Conservation (phyloP, 2,113 vertebrate genomes). For the Symphodus melops region DNA sequence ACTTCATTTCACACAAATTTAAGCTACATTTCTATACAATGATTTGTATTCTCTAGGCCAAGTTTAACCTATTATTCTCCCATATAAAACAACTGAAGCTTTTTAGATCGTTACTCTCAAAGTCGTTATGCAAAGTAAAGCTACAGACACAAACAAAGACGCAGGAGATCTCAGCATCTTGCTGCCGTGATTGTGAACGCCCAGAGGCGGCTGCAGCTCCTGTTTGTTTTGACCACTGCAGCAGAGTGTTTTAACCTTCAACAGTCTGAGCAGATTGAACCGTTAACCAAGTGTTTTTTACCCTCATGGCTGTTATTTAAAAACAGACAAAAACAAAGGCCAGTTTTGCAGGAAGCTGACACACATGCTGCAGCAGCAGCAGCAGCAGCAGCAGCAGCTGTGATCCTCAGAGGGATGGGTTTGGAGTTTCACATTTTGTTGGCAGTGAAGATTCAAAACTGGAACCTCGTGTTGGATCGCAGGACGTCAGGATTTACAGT, state of each 20-base stretch:
- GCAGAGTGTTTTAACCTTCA: conserved; percentile 68
- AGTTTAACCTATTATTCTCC: too few species aligned
- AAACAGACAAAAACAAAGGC: conserved; percentile 5
- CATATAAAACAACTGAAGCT: too few species aligned
- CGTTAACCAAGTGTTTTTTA: conserved; percentile 53
- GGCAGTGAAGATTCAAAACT: neutral
- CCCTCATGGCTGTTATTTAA: conserved; percentile 54
- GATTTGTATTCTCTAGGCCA: too few species aligned
- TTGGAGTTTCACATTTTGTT: neutral
- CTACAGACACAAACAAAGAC: neutral
- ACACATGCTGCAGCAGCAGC: conserved; percentile 26
- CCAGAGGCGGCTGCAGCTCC: conserved; percentile 15
- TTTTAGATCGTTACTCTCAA: neutral
- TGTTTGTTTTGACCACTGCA: conserved; percentile 76
- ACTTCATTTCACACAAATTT: too few species aligned
- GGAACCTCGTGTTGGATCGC: neutral
- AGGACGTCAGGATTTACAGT: neutral
- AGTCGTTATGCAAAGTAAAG: neutral
- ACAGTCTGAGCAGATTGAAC: conserved; percentile 64
- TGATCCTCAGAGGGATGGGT: conserved; percentile 5
- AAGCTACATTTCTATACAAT: too few species aligned
- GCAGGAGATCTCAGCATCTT: neutral
- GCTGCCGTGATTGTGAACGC: conserved; percentile 66
- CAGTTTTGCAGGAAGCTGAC: conserved; percentile 26
- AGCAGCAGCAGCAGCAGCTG: conserved; percentile 42